These are phyloP conservation scores for Puntigrus tetrazona DNA, from an alignment of 2,113 vertebrate genomes.

Conservation along the genomic window DNA sequence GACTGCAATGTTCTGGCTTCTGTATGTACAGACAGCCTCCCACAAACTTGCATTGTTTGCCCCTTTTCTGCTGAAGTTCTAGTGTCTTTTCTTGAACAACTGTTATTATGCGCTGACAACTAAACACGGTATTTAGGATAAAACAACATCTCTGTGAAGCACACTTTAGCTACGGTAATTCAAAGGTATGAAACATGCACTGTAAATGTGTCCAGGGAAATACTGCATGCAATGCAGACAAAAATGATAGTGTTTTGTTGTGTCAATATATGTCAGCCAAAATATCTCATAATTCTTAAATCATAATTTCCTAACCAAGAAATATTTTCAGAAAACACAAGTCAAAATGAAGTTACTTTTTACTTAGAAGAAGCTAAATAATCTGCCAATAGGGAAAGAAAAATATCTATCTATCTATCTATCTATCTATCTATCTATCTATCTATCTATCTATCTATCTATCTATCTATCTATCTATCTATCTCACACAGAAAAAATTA, in stretches of 20 bases:
- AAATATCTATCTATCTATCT: background rate
- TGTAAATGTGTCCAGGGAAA: background rate
- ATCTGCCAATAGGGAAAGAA: no score
- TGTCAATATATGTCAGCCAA: no score
- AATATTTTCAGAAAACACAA: no score
- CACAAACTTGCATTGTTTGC: constrained; percentile 56
- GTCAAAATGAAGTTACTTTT: no score
- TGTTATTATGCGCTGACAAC: constrained; percentile 53
- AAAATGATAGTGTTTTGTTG: background rate
- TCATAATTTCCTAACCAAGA: no score
- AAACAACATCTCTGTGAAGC: background rate
- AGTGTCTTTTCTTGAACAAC: constrained; percentile 54
- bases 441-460: background rate
- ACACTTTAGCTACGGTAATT: background rate
- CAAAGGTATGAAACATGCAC: background rate
- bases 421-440: background rate
- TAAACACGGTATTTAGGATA: constrained; percentile 37
- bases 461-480: background rate
- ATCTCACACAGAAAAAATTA: background rate
- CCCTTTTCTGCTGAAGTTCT: constrained; percentile 2
- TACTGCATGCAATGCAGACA: background rate
- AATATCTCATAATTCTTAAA: no score
- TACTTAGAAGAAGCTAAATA: no score
- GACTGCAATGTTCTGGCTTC: constrained; percentile 53
- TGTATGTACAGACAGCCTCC: constrained; percentile 48